Percentiles rank a stretch among this genome's conserved stretches.
phyloP scores from a whole-genome alignment of 2,888 invertebrate species.

The Toxonevra muliebris region DNA sequence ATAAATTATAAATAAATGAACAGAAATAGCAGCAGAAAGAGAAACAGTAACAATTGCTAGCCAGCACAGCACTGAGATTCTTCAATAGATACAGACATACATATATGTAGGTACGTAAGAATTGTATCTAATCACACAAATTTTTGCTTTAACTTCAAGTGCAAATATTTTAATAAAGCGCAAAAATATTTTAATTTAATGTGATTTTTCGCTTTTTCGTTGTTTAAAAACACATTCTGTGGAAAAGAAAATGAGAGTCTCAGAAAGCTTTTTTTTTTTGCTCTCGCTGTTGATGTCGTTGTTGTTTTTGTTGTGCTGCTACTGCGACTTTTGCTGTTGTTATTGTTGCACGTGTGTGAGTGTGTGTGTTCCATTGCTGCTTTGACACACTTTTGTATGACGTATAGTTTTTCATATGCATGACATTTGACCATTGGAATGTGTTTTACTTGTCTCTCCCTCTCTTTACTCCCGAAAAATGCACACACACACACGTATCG shows the following conservation, averaged over 20 bases:
- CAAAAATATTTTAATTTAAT: background rate
- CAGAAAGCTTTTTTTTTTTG: constrained; percentile 40
- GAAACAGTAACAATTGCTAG: constrained; percentile 18
- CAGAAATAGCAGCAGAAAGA: constrained; percentile 30
- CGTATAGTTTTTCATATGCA: constrained; percentile 45
- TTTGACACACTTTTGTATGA: constrained; percentile 61
- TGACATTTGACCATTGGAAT: constrained; percentile 52
- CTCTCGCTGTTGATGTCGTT: constrained; percentile 7
- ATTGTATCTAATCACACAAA: constrained; percentile 12
- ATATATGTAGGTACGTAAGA: constrained; percentile 16
- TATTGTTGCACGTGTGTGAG: constrained; percentile 24
- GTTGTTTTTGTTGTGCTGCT: constrained; percentile 17
- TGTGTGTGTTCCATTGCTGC: constrained; percentile 36
- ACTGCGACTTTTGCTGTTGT: constrained; percentile 14
- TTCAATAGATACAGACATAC: constrained; percentile 3
- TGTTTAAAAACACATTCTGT: constrained; percentile 19
- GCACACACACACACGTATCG: constrained; percentile 3
- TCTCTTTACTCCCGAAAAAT: background rate
- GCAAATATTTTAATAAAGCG: background rate
- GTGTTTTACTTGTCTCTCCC: constrained; percentile 16
- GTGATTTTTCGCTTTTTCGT: background rate
- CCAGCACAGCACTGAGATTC: background rate
- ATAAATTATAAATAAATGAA: constrained; percentile 44
- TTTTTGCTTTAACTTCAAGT: background rate
- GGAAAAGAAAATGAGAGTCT: constrained; percentile 22